Evolutionary conservation across 2,888 invertebrate species (phyloP), one percentile per base, ranked within the genome.

Genomic region (Nowickia ferox): DNA sequence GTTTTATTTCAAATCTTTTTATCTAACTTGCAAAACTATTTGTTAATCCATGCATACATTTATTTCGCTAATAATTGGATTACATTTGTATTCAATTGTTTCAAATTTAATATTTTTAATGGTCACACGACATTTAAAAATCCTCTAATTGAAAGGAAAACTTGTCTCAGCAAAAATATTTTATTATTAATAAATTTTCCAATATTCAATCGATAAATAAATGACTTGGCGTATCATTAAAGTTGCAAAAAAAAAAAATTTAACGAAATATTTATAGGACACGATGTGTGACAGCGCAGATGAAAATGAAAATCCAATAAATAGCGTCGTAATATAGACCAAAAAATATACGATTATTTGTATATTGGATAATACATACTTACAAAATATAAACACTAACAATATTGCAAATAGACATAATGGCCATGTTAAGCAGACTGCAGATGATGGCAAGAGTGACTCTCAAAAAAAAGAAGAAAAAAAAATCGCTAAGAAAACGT

Each of bases 221-320:
- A 79, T 82, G 75, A 82, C 71, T 79, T 63, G 71, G 78, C 69
- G 63, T 57, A 71, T 85, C 85, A 85, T 82, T 85, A 82, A 79
- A 69, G 11, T 51, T 30, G 6, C 5, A 48, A 59, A 66, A 51
- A 38, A 13, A n/a, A 15, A 59, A 65, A 59, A 46, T 19, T 13
- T 9, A 48, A 66, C 10, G 22, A 76, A 59, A 61, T 48, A 55
- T 86, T 86, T 83, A 86, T 86, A 65, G 85, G 82, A 82, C 85
- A 86, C 82, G 85, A 79, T 78, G 72, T 63, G 44, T 68, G 46
- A 9, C 10, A 30, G 22, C 66, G 22, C 66, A 55, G 38, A 72
- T 38, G 69, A 77, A 77, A 72, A 71, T 40, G 55, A 79, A 76
- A 77, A 85, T 46, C 22, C 30, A 38, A 40, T 5, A 79, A 66